A percentile compares a stretch with the other conserved stretches of the same genome.
Conservation (phyloP, 2,113 vertebrate genomes). For the Haplochromis burtoni region DNA sequence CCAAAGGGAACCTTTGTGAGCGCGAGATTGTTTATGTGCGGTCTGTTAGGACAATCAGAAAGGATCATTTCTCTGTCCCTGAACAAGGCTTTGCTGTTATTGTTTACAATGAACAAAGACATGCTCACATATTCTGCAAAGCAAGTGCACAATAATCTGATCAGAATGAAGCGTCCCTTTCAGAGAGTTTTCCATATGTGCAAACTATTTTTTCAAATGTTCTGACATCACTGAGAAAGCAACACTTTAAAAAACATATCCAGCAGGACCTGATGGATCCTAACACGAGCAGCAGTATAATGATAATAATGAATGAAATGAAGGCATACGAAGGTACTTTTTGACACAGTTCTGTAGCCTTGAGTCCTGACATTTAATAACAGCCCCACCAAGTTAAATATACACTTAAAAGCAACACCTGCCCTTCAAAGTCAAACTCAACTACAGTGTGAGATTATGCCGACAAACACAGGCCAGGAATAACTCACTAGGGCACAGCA, state of each 20-base stretch:
- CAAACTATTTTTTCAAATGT: neutral
- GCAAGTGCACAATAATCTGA: neutral
- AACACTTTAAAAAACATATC: neutral
- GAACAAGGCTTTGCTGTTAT: constrained; percentile 56
- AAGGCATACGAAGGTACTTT: neutral
- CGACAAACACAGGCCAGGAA: neutral
- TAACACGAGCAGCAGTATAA: neutral
- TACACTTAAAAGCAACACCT: neutral
- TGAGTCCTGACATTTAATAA: neutral
- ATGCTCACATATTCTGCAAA: constrained; percentile 34
- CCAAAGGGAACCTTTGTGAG: neutral
- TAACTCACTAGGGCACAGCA: neutral
- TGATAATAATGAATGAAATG: neutral
- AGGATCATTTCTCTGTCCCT: constrained; percentile 9
- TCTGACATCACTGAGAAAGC: neutral
- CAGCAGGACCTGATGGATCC: neutral
- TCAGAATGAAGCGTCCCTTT: neutral
- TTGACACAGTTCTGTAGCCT: neutral
- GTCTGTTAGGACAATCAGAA: neutral
- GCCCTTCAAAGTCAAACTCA: neutral
- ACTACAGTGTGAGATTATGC: neutral
- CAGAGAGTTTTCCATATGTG: neutral
- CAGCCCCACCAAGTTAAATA: neutral
- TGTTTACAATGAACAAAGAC: constrained; percentile 59
- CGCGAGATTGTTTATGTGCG: neutral